A percentile compares a stretch with the other conserved stretches of the same genome.
These are phyloP conservation scores for Heliconius hermathena DNA, from an alignment of 1,140 invertebrate species.

Conservation along the genomic window DNA sequence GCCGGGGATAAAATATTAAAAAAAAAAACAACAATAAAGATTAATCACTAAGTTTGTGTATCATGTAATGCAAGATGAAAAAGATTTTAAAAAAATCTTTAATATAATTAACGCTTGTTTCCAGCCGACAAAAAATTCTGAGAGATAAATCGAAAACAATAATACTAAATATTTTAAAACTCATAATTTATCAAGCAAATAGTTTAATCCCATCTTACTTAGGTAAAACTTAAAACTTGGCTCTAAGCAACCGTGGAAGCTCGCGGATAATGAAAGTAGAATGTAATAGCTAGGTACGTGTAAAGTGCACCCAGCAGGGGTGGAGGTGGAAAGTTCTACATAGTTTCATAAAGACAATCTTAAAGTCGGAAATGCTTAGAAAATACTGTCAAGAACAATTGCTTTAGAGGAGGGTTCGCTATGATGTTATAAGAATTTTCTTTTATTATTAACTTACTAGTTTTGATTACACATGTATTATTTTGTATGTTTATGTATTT, in stretches of 20 bases:
- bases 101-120: no score
- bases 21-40: no score
- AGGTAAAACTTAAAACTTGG: background rate
- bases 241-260: background rate
- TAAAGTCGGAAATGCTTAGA: background rate
- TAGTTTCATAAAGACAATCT: slow-evolving; percentile 4
- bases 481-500: background rate
- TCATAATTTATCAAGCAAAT: background rate
- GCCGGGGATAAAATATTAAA: no score
- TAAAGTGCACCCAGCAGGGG: background rate
- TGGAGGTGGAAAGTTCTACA: background rate
- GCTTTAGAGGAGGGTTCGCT: background rate
- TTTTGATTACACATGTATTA: no score
- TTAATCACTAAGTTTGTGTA: no score
- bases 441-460: background rate
- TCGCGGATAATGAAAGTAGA: slow-evolving; percentile 1
- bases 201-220: background rate
- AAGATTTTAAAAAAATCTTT: no score
- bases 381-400: slow-evolving; percentile 12
- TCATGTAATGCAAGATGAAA: no score
- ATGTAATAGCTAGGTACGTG: slow-evolving; percentile 2
- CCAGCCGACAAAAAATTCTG: no score
- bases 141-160: no score
- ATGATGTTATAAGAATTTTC: background rate
- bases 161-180: no score